Conservation (phyloP, 2,888 invertebrate genomes). For the Fragum fragum region DNA sequence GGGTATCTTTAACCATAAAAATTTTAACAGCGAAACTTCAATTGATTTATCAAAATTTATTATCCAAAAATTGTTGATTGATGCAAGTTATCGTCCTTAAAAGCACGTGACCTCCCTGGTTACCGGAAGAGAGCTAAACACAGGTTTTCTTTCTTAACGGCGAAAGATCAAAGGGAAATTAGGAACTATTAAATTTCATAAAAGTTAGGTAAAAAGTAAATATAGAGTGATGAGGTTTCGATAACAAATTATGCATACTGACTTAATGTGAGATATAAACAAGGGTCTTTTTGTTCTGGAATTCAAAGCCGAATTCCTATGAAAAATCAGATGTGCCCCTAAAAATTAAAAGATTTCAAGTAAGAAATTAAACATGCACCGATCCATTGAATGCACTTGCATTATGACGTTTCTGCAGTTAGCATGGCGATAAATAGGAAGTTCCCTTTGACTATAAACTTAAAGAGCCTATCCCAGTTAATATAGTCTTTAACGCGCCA, state of each 20-base stretch:
- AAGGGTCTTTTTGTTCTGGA: not conserved
- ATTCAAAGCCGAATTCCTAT: not conserved
- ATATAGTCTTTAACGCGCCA: too few relatives aligned
- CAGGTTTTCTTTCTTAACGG: not conserved
- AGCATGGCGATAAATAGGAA: too few relatives aligned
- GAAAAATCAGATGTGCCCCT: not conserved
- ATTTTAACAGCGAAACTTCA: not conserved
- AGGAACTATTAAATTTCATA: conserved; percentile 18
- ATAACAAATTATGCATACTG: conserved; percentile 9
- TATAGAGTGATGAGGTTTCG: not conserved
- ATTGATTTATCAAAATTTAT: conserved; percentile 3
- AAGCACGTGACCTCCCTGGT: not conserved
- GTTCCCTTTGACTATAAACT: too few relatives aligned
- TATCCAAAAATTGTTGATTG: not conserved
- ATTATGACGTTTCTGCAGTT: too few relatives aligned
- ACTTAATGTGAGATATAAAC: not conserved
- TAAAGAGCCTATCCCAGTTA: too few relatives aligned
- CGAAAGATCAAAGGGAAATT: conserved; percentile 3
- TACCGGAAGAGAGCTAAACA: not conserved
- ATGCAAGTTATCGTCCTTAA: not conserved
- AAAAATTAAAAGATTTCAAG: too few relatives aligned
- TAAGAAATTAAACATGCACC: too few relatives aligned
- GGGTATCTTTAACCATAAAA: not conserved
- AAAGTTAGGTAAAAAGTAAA: conserved; percentile 5
- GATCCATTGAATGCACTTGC: too few relatives aligned